Conservation (phyloP, 2,888 invertebrate genomes). For the Drosophila paracracens region DNA sequence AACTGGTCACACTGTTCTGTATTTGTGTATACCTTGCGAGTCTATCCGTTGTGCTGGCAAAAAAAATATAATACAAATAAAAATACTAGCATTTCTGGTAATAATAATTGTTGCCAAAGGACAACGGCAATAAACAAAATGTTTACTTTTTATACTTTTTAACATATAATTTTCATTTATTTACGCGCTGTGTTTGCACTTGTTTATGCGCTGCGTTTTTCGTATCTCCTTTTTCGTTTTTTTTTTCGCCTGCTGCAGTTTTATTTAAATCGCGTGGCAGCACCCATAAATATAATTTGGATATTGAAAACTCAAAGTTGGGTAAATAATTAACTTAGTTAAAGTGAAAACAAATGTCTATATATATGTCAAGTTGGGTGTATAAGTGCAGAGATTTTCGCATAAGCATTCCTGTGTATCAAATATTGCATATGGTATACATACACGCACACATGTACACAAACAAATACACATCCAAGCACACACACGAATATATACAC, state of each 20-base stretch:
- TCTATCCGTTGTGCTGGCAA: slow-evolving; percentile 37
- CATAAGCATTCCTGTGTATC: background rate
- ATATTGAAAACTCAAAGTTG: background rate
- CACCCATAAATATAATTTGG: slow-evolving; percentile 21
- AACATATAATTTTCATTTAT: background rate
- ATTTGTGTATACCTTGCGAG: slow-evolving; percentile 52
- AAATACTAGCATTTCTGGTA: slow-evolving; percentile 35
- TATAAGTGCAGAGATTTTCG: background rate
- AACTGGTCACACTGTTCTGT: slow-evolving; percentile 32
- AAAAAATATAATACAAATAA: slow-evolving; percentile 11
- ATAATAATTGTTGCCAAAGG: slow-evolving; percentile 23
- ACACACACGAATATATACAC: background rate
- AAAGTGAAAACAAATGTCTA: background rate
- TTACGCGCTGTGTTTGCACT: slow-evolving; percentile 3
- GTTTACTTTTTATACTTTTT: background rate
- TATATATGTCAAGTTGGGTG: background rate
- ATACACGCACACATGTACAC: background rate
- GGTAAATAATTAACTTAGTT: slow-evolving; percentile 5
- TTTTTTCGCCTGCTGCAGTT: slow-evolving; percentile 1
- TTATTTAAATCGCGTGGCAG: slow-evolving; percentile 23
- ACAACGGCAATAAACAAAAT: background rate
- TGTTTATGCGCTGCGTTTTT: background rate
- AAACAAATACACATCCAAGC: background rate
- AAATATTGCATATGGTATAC: background rate
- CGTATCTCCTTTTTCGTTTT: background rate